Conservation (phyloP, 2,113 vertebrate species). For the Dipodomys ordii region DNA sequence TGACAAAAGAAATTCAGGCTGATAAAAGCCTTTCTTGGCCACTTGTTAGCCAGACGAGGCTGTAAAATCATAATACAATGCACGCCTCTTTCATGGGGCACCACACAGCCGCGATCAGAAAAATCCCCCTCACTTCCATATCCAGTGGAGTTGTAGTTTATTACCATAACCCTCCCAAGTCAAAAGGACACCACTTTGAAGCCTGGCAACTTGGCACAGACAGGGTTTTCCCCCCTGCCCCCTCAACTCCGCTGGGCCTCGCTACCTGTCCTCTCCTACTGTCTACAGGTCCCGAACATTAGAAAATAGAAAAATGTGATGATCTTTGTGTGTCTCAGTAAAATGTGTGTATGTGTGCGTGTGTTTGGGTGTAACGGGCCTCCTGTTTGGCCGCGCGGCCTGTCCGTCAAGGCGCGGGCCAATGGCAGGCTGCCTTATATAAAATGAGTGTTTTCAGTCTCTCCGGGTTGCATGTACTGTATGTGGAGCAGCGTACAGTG, state of each 20-base stretch:
- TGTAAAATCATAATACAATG: slow-evolving; percentile 77
- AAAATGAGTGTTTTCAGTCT: slow-evolving; percentile 90
- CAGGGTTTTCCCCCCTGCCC: neutral
- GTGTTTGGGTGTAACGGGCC: slow-evolving; percentile 87
- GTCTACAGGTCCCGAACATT: slow-evolving; percentile 81
- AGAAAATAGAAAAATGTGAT: slow-evolving; percentile 84
- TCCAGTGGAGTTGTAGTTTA: slow-evolving; percentile 85
- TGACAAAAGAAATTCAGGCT: slow-evolving; percentile 40
- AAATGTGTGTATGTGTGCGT: slow-evolving; percentile 85
- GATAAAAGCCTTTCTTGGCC: slow-evolving; percentile 60
- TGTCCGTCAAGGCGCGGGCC: slow-evolving; percentile 89
- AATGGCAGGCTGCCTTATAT: slow-evolving; percentile 90
- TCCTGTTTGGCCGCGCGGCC: slow-evolving; percentile 85
- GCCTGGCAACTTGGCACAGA: slow-evolving; percentile 58
- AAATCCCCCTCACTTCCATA: slow-evolving; percentile 70
- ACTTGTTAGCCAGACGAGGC: slow-evolving; percentile 71
- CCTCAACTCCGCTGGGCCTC: slow-evolving; percentile 58
- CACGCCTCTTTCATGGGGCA: slow-evolving; percentile 78
- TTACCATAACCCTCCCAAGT: slow-evolving; percentile 83
- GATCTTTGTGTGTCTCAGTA: slow-evolving; percentile 87
- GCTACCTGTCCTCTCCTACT: slow-evolving; percentile 78
- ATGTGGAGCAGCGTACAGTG: slow-evolving; percentile 89
- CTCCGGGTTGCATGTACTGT: slow-evolving; percentile 91
- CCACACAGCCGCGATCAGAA: slow-evolving; percentile 63
- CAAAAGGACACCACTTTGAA: slow-evolving; percentile 81